These are phyloP conservation scores for Drosophila pegasa DNA, from an alignment of 2,888 invertebrate genomes.

Conservation along the genomic window DNA sequence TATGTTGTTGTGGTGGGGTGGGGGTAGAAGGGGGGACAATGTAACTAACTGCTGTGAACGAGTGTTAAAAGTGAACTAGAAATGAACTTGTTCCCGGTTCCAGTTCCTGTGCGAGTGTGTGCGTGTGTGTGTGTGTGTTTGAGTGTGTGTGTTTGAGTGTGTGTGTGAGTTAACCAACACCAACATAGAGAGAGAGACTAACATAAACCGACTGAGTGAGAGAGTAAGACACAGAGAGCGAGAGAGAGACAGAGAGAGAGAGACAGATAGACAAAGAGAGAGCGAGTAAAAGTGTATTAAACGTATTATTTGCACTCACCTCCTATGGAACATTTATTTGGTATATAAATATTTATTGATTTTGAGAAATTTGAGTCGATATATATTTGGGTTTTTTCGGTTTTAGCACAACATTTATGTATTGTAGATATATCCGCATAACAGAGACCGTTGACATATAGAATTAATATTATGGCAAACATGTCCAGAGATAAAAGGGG, in stretches of 20 bases:
- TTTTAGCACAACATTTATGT: slow-evolving; percentile 74
- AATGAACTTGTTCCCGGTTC: slow-evolving; percentile 10
- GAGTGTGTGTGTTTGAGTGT: slow-evolving; percentile 14
- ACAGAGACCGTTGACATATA: slow-evolving; percentile 70
- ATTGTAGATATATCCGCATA: slow-evolving; percentile 70
- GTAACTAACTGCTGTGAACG: slow-evolving; percentile 13
- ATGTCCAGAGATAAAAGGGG: slow-evolving; percentile 59
- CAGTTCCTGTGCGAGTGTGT: neutral
- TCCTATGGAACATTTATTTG: slow-evolving; percentile 68
- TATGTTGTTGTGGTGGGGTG: slow-evolving; percentile 13
- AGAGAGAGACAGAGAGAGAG: slow-evolving; percentile 23
- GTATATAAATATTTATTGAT: slow-evolving; percentile 14
- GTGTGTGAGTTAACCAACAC: slow-evolving; percentile 66
- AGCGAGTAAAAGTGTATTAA: slow-evolving; percentile 51
- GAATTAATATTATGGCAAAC: slow-evolving; percentile 43
- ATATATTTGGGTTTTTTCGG: slow-evolving; percentile 47
- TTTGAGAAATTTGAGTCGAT: slow-evolving; percentile 40
- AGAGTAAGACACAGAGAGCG: slow-evolving; percentile 24
- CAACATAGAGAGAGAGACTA: slow-evolving; percentile 39
- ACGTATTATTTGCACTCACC: slow-evolving; percentile 78
- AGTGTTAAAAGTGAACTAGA: slow-evolving; percentile 20
- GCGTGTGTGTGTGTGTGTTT: neutral
- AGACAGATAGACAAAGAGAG: slow-evolving; percentile 31
- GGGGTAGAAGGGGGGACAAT: slow-evolving; percentile 14
- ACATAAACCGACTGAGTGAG: slow-evolving; percentile 23